phyloP scores from a whole-genome alignment of 2,113 vertebrate species.

The Todiramphus chloris region DNA sequence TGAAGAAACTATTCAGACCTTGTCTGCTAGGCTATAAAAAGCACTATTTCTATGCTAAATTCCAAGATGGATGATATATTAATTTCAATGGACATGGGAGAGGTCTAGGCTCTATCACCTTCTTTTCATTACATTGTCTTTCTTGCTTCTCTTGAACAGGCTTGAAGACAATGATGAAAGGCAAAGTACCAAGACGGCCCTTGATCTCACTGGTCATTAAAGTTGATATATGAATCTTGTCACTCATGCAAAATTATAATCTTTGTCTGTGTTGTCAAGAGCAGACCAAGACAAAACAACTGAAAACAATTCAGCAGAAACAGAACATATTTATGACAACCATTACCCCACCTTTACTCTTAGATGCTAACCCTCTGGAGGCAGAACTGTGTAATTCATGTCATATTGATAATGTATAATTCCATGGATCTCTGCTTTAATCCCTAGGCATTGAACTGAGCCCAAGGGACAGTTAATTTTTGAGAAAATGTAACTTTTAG shows the following conservation, averaged over 20 bases:
- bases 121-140: neutral
- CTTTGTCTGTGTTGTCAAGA: neutral
- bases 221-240: neutral
- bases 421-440: neutral
- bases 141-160: neutral
- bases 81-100: neutral
- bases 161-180: neutral
- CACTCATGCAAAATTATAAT: accelerated
- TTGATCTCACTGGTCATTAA: neutral
- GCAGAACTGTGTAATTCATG: neutral
- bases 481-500: neutral
- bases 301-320: neutral
- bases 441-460: neutral
- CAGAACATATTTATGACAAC: neutral
- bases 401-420: neutral
- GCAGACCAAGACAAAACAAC: neutral
- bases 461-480: neutral
- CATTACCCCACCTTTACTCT: neutral
- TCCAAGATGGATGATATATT: neutral
- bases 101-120: neutral
- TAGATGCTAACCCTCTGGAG: neutral
- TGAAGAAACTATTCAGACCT: neutral
- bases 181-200: neutral
- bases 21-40: neutral
- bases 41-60: neutral